Evolutionary conservation across 2,113 vertebrate genomes (phyloP).

Genomic region (Macrotus californicus): DNA sequence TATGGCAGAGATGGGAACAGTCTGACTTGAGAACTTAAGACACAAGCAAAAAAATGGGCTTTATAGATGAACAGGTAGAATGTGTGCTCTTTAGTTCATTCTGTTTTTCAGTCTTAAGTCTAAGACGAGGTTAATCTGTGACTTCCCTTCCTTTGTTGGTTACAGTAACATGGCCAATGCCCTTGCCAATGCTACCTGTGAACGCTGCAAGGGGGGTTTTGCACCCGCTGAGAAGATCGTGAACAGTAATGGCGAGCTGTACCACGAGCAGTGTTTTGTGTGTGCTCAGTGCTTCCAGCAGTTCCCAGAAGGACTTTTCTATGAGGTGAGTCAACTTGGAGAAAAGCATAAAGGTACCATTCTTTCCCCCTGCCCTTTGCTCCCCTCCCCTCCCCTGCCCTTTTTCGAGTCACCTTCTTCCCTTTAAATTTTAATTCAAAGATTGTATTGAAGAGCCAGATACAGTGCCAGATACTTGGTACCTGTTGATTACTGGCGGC

Average conservation of each 20-base stretch:
- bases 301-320: constrained; percentile 97
- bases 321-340: constrained; percentile 84
- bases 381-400: too few relatives aligned
- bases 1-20: background rate
- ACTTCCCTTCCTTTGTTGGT: background rate
- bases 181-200: constrained; percentile 93
- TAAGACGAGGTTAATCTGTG: background rate
- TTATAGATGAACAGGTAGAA: background rate
- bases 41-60: background rate
- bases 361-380: background rate
- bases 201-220: constrained; percentile 93
- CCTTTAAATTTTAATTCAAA: background rate
- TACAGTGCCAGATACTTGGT: background rate
- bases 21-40: background rate
- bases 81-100: background rate
- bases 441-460: background rate
- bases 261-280: constrained; percentile 97
- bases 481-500: background rate
- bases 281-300: constrained; percentile 99
- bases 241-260: constrained; percentile 97
- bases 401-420: background rate
- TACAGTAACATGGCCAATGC: constrained; percentile 98
- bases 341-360: too few relatives aligned
- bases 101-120: background rate
- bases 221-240: constrained; percentile 95